Evolutionary conservation across 2,113 vertebrate species (phyloP).

Genomic region (Reinhardtius hippoglossoides): DNA sequence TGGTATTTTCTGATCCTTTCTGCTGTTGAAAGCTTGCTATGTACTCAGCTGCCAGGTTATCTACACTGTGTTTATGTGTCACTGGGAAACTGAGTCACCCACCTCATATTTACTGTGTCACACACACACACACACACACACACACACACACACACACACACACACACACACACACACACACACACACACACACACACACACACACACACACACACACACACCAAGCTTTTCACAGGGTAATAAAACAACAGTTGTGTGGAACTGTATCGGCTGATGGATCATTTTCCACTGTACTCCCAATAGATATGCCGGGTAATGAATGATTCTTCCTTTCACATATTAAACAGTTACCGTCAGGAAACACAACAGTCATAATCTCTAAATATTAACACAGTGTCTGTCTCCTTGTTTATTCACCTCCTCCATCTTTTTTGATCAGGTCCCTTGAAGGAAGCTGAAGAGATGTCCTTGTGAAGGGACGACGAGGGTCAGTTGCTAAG

Average conservation of each 20-base stretch:
- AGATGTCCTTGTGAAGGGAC: background rate
- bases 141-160: too few relatives aligned
- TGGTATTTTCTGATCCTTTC: background rate
- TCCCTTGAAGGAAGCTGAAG: background rate
- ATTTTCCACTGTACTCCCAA: slow-evolving; percentile 15
- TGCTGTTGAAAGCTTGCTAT: slow-evolving; percentile 26
- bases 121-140: too few relatives aligned
- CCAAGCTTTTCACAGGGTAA: background rate
- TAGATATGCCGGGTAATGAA: slow-evolving; percentile 12
- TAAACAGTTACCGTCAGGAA: background rate
- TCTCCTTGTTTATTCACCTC: slow-evolving; percentile 1
- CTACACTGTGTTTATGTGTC: slow-evolving; percentile 25
- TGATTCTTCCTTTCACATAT: slow-evolving; percentile 21
- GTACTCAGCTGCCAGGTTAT: slow-evolving; percentile 45
- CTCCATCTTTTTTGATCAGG: background rate
- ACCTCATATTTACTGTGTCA: slow-evolving; percentile 29
- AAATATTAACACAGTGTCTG: background rate
- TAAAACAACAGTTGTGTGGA: background rate
- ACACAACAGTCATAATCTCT: background rate
- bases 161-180: too few relatives aligned
- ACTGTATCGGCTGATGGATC: background rate
- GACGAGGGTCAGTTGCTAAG: background rate
- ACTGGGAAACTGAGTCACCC: slow-evolving; percentile 39
- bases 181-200: too few relatives aligned
- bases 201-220: background rate